A percentile compares a stretch with the other conserved stretches of the same genome.
Conservation (phyloP, 2,888 invertebrate species). For the Eudasyphora cyanicolor region DNA sequence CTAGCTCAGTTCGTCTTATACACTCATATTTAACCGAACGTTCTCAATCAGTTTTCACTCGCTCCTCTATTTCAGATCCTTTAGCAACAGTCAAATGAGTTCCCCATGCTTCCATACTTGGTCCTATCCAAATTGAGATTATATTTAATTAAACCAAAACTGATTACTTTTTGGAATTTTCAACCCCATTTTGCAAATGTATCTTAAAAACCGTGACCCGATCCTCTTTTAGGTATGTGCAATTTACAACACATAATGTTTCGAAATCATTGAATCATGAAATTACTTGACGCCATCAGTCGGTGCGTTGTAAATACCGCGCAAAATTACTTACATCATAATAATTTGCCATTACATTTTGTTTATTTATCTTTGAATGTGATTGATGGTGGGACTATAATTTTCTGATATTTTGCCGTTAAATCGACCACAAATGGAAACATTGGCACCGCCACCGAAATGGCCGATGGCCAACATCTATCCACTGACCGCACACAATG, state of each 20-base stretch:
- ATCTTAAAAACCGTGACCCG: too few species aligned
- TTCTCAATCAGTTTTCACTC: too few species aligned
- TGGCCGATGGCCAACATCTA: background rate
- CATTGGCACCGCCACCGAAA: conserved; percentile 41
- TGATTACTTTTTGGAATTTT: too few species aligned
- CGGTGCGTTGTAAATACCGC: background rate
- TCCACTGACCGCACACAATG: conserved; percentile 5
- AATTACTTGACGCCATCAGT: conserved; percentile 6
- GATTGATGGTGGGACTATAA: conserved; percentile 15
- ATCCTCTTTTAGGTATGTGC: too few species aligned
- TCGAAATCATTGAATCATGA: background rate
- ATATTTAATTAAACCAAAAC: too few species aligned
- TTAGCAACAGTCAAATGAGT: too few species aligned
- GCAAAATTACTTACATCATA: background rate
- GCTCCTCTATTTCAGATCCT: too few species aligned
- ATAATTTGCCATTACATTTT: background rate
- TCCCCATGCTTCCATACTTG: too few species aligned
- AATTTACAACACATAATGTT: background rate
- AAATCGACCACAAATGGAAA: conserved; percentile 55
- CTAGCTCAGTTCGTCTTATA: too few species aligned
- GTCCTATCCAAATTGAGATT: too few species aligned
- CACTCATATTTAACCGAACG: too few species aligned
- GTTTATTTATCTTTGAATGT: conserved; percentile 2
- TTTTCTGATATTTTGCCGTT: conserved; percentile 38
- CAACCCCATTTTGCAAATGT: too few species aligned